Percentiles rank a stretch among this genome's conserved stretches.
These are phyloP conservation scores for Salvator merianae DNA, from an alignment of 2,113 vertebrate species.

Conservation along the genomic window DNA sequence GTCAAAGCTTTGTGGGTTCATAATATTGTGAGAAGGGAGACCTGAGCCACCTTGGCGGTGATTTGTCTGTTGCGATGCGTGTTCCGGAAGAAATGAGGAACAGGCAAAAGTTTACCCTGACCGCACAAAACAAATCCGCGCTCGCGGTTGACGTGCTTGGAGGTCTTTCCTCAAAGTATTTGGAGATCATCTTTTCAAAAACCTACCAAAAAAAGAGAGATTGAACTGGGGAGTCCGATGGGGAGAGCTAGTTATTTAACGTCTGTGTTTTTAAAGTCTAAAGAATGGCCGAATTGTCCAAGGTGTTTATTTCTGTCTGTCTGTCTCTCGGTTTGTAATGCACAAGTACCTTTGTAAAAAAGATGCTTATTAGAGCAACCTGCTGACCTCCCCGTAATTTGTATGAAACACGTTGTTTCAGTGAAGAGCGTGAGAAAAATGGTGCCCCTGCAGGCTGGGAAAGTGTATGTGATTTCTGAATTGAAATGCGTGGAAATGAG, in stretches of 20 bases:
- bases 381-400: background rate
- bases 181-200: constrained; percentile 47
- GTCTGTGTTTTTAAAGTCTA: constrained; percentile 28
- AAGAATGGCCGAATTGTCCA: constrained; percentile 14
- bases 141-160: no score
- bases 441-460: background rate
- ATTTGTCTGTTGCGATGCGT: background rate
- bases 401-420: background rate
- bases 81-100: background rate
- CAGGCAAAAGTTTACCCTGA: background rate
- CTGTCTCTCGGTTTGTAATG: constrained; percentile 23
- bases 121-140: background rate
- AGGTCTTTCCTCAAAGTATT: background rate
- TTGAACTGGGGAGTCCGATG: background rate
- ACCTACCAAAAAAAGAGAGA: constrained; percentile 35
- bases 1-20: background rate
- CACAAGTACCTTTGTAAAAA: background rate
- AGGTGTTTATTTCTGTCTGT: background rate
- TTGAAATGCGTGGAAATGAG: background rate
- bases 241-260: constrained; percentile 26
- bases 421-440: background rate
- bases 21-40: background rate
- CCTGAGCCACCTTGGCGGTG: background rate
- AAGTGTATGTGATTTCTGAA: background rate
- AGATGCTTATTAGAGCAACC: background rate